Percentiles rank a stretch among this genome's conserved stretches.
phyloP scores from a whole-genome alignment of 2,888 invertebrate genomes.

The Monochamus alternatus region DNA sequence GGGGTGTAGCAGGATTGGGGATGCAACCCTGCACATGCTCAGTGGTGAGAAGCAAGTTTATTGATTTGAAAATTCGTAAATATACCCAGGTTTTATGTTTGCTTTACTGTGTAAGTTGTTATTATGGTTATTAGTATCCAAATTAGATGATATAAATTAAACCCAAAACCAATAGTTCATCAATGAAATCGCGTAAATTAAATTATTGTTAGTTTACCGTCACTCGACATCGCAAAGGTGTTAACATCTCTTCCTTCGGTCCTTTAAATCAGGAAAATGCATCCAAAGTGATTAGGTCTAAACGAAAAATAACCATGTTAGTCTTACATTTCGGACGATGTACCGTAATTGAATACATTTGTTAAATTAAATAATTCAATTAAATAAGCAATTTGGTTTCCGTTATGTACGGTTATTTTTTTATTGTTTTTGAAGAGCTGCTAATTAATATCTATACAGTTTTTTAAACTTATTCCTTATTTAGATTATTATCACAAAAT shows the following conservation, averaged over 20 bases:
- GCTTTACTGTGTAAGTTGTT: neutral
- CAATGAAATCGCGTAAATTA: neutral
- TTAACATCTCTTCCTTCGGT: slow-evolving; percentile 27
- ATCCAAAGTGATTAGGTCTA: neutral
- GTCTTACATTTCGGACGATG: neutral
- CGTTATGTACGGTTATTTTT: slow-evolving; percentile 3
- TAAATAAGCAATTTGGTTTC: neutral
- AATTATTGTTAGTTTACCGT: slow-evolving; percentile 18
- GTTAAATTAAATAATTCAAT: neutral
- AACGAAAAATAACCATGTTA: neutral
- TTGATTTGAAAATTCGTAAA: slow-evolving; percentile 39
- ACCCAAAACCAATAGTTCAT: neutral
- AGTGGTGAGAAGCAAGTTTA: slow-evolving; percentile 44
- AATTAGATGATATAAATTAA: neutral
- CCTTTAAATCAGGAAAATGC: neutral
- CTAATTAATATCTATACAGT: neutral
- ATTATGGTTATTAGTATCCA: neutral
- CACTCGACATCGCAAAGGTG: slow-evolving; percentile 13
- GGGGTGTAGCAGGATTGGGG: slow-evolving; percentile 63
- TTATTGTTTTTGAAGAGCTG: neutral
- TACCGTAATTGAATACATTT: neutral
- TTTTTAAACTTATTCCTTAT: neutral
- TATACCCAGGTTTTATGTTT: neutral
- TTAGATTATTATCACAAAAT: neutral
- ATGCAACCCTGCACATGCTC: slow-evolving; percentile 51